Evolutionary conservation across 2,888 invertebrate genomes (phyloP).

Genomic region (Gastracanthus pulcherrimus): DNA sequence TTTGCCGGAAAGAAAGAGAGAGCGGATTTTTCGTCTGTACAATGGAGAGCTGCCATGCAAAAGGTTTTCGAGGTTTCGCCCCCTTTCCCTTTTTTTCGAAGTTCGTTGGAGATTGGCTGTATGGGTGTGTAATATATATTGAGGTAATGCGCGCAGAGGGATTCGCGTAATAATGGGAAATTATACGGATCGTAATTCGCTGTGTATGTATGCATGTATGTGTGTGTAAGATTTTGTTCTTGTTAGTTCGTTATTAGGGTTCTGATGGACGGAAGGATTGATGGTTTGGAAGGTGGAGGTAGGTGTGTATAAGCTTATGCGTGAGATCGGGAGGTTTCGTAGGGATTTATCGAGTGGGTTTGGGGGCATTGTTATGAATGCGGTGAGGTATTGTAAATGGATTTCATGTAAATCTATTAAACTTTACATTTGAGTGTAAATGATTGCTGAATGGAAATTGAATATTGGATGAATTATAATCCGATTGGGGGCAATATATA

Average conservation of each 20-base stretch:
- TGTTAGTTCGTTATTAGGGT: background rate
- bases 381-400: too few relatives aligned
- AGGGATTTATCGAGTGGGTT: background rate
- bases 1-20: background rate
- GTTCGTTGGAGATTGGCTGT: background rate
- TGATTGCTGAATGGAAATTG: too few relatives aligned
- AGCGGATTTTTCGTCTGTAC: background rate
- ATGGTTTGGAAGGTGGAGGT: too few relatives aligned
- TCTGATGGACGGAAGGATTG: background rate
- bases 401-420: too few relatives aligned
- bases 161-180: background rate
- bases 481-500: too few relatives aligned
- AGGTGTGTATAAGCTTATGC: too few relatives aligned
- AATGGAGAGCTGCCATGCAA: background rate
- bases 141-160: background rate
- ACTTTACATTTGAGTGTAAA: too few relatives aligned
- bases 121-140: background rate
- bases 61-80: background rate
- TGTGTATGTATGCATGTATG: background rate
- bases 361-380: too few relatives aligned
- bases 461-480: too few relatives aligned
- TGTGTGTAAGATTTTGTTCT: background rate
- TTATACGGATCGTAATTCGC: conserved; percentile 25
- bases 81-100: conserved; percentile 3
- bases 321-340: background rate